These are phyloP conservation scores for Thymallus thymallus DNA, from an alignment of 2,113 vertebrate genomes.

Conservation along the genomic window DNA sequence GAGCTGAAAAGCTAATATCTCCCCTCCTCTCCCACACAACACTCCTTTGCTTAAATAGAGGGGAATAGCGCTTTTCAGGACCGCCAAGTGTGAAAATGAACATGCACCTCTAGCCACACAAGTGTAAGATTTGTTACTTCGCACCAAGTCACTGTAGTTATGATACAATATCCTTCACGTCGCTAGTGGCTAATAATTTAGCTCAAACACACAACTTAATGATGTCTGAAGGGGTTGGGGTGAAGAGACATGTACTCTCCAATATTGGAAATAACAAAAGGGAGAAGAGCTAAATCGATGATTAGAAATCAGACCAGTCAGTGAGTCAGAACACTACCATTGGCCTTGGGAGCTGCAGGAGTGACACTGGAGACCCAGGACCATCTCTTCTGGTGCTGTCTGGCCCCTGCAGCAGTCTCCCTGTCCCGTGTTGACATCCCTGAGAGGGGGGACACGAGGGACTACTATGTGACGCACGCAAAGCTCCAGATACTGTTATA, in stretches of 20 bases:
- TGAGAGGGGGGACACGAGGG: constrained; percentile 23
- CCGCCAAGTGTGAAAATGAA: background rate
- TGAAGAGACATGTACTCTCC: background rate
- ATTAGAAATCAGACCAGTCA: constrained; percentile 17
- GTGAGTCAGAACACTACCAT: constrained; percentile 18
- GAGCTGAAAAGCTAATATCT: constrained; percentile 18
- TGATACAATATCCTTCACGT: background rate
- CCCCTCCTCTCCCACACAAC: constrained; percentile 1
- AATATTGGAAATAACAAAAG: background rate
- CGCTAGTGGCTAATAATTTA: background rate
- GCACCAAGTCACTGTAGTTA: background rate
- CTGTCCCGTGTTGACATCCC: background rate
- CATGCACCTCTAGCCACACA: background rate
- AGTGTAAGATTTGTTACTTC: background rate
- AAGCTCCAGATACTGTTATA: constrained; percentile 11
- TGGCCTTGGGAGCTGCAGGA: constrained; percentile 17
- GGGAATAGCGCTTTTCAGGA: background rate
- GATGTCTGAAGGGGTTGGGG: background rate
- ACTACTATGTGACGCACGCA: constrained; percentile 17
- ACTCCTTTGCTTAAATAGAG: constrained; percentile 10
- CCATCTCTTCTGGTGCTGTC: constrained; percentile 18
- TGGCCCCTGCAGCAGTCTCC: constrained; percentile 13
- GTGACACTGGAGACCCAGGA: constrained; percentile 17
- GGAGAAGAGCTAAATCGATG: constrained; percentile 5
- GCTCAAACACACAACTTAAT: background rate